These are phyloP conservation scores for Scolanthus callimorphus DNA, from an alignment of 92 coral and sea anemone genomes.

Conservation along the genomic window DNA sequence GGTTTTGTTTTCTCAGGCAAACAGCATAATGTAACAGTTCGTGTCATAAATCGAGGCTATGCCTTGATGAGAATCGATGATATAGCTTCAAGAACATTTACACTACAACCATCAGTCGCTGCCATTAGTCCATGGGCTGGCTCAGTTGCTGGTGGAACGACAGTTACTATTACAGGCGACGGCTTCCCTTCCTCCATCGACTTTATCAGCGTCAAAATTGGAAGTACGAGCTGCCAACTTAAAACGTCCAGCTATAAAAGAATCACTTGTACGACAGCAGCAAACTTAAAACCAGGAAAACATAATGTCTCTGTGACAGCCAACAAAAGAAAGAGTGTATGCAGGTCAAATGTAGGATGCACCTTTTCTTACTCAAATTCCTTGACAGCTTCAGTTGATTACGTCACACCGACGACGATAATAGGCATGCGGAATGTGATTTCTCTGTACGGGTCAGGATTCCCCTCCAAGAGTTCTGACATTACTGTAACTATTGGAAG, in stretches of 20 bases:
- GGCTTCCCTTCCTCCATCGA: slow-evolving; percentile 45
- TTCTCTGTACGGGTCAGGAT: slow-evolving; percentile 56
- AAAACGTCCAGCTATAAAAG: slow-evolving; percentile 19
- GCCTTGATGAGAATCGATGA: slow-evolving; percentile 44
- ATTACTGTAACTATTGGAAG: slow-evolving; percentile 54
- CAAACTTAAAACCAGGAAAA: slow-evolving; percentile 14
- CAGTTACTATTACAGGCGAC: slow-evolving; percentile 48
- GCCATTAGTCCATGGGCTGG: slow-evolving; percentile 59
- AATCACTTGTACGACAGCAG: slow-evolving; percentile 46
- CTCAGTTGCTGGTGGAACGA: slow-evolving; percentile 63
- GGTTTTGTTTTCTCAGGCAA: slow-evolving; percentile 39
- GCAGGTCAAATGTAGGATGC: slow-evolving; percentile 40
- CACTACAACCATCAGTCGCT: slow-evolving; percentile 45
- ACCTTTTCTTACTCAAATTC: slow-evolving; percentile 33
- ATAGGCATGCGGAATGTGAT: slow-evolving; percentile 39
- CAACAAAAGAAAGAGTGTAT: slow-evolving; percentile 27
- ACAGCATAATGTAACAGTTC: slow-evolving; percentile 40
- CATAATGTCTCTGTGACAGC: slow-evolving; percentile 33
- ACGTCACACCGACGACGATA: slow-evolving; percentile 57
- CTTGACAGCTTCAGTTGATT: slow-evolving; percentile 58
- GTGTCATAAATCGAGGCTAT: slow-evolving; percentile 56
- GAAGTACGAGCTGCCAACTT: slow-evolving; percentile 36
- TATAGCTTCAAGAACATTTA: slow-evolving; percentile 30
- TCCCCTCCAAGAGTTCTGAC: slow-evolving; percentile 45
- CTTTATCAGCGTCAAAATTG: slow-evolving; percentile 22